A percentile compares a stretch with the other conserved stretches of the same genome.
Conservation (phyloP, 1,140 invertebrate species). For the Danaus melanippus region DNA sequence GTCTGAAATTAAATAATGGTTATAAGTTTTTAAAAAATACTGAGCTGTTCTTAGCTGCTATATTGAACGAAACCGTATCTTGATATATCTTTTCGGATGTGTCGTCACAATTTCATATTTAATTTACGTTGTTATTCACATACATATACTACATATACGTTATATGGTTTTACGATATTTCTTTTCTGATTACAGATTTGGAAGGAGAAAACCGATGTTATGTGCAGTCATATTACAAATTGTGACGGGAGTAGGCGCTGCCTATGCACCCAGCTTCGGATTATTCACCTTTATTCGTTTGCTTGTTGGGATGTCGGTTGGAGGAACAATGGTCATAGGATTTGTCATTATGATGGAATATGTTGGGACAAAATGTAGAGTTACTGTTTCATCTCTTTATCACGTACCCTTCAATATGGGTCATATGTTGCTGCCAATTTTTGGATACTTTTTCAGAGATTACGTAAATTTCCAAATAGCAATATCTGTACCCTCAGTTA, state of each 20-base stretch:
- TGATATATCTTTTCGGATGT: too few species aligned
- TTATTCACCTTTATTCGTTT: slow-evolving; percentile 76
- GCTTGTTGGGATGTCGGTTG: slow-evolving; percentile 74
- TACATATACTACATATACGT: too few species aligned
- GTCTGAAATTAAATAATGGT: too few species aligned
- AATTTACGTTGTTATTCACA: too few species aligned
- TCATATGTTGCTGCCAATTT: slow-evolving; percentile 68
- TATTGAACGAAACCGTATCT: too few species aligned
- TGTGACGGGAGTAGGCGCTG: slow-evolving; percentile 71
- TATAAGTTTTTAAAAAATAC: too few species aligned
- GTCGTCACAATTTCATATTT: too few species aligned
- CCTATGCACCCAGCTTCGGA: slow-evolving; percentile 75
- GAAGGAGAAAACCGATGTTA: slow-evolving; percentile 74
- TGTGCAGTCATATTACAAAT: slow-evolving; percentile 75
- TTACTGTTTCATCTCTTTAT: slow-evolving; percentile 75
- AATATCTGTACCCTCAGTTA: slow-evolving; percentile 69
- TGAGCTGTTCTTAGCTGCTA: too few species aligned
- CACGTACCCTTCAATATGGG: slow-evolving; percentile 75
- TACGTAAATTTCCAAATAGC: slow-evolving; percentile 73
- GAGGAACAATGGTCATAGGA: slow-evolving; percentile 76
- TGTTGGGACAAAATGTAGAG: slow-evolving; percentile 73
- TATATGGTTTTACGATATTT: too few species aligned
- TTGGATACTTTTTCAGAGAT: slow-evolving; percentile 73
- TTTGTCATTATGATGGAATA: slow-evolving; percentile 74
- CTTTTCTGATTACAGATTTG: slow-evolving; percentile 69